Conservation (phyloP, 2,888 invertebrate species). For the Zaprionus obscuricornis region DNA sequence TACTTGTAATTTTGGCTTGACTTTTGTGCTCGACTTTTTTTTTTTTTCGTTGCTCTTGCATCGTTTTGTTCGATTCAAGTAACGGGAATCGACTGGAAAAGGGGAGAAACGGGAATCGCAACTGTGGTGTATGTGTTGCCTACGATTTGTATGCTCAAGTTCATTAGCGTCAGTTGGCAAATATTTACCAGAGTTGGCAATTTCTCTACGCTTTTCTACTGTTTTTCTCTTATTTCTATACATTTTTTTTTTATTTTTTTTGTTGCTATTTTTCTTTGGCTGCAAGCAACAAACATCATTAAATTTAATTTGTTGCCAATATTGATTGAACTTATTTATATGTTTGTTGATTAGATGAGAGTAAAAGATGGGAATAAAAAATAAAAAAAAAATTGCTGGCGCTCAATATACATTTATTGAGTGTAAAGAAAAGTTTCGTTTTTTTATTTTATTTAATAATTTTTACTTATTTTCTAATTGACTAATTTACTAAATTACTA, state of each 20-base stretch:
- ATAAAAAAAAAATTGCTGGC: no score
- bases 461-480: no score
- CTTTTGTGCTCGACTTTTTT: no score
- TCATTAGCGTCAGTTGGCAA: constrained; percentile 77
- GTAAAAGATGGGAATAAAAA: not conserved
- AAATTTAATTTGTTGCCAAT: constrained; percentile 76
- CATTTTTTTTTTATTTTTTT: constrained; percentile 18
- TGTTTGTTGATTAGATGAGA: constrained; percentile 14
- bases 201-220: no score
- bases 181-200: constrained; percentile 71
- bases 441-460: no score
- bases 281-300: constrained; percentile 69
- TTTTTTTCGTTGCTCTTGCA: no score
- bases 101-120: no score
- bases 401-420: no score
- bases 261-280: constrained; percentile 41
- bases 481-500: no score
- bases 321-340: constrained; percentile 56
- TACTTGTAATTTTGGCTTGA: constrained; percentile 24
- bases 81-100: constrained; percentile 7
- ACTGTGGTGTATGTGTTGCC: constrained; percentile 26
- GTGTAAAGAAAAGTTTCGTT: no score
- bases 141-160: constrained; percentile 73
- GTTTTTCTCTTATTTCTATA: no score
- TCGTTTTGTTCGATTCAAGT: not conserved